phyloP scores from a whole-genome alignment of 1,140 invertebrate genomes.

The Metaphire vulgaris region DNA sequence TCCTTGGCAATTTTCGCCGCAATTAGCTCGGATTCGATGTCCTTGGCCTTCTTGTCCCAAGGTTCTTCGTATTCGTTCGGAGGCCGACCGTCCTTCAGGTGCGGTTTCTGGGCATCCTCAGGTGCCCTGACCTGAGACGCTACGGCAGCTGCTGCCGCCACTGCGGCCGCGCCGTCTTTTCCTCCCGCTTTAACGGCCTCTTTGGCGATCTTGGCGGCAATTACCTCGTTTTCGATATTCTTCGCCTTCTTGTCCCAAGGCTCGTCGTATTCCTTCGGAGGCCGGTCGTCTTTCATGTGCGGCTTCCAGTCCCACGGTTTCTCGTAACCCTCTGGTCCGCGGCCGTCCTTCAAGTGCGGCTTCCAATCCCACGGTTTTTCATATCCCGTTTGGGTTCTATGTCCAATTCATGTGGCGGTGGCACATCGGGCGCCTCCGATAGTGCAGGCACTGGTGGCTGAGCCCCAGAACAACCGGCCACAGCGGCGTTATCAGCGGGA shows the following conservation, averaged over 20 bases:
- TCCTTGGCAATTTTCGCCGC: conserved; percentile 19
- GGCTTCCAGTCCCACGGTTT: conserved; percentile 29
- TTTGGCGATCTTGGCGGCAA: conserved; percentile 20
- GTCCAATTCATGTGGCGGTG: conserved; percentile 20
- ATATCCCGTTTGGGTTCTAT: conserved; percentile 22
- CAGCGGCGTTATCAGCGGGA: not conserved
- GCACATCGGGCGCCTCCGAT: not conserved
- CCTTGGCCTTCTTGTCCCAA: conserved; percentile 28
- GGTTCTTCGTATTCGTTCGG: conserved; percentile 27
- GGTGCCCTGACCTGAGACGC: not conserved
- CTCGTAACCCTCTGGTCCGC: conserved; percentile 25
- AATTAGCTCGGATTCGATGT: conserved; percentile 22
- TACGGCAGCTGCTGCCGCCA: not conserved
- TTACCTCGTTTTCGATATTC: conserved; percentile 18
- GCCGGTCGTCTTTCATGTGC: conserved; percentile 18
- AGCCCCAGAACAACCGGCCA: not conserved
- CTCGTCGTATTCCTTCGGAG: conserved; percentile 27
- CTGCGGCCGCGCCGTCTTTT: not conserved
- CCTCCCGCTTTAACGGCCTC: not conserved
- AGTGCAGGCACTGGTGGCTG: not conserved
- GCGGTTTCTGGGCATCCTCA: conserved; percentile 14
- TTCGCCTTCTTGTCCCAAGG: conserved; percentile 28
- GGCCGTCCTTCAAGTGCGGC: conserved; percentile 27
- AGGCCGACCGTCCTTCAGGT: conserved; percentile 21
- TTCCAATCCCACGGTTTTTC: conserved; percentile 31